Base-by-base conservation (phyloP, 2,797 vertebrate species). In the Choloepus didactylus region DNA sequence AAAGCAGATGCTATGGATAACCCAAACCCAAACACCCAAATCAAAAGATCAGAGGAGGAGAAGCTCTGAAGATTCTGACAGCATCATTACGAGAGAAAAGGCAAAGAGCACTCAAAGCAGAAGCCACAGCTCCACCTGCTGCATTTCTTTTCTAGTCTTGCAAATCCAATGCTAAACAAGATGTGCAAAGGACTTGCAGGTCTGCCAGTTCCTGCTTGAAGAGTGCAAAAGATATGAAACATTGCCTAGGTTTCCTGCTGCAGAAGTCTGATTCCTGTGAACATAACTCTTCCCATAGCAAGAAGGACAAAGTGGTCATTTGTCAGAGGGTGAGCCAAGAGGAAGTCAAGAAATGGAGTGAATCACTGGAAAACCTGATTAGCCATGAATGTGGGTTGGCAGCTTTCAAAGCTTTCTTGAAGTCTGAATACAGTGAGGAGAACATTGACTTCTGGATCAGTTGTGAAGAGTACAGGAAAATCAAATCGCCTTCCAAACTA, bases 201-300 rank as follows among this genome's bases (percentile, higher is more conserved):
- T 0, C 99, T 99, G 75, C 99, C 99, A 51, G 99, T 64, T 99
- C 99, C 94, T 99, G 99, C 98, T 97, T 99, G 96, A 99, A 99
- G 99, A 99, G 99, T 51, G 99, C 99, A 89, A 99, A 99, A 98
- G 99, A 99, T 91, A 99, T 99, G 98, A 99, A 99, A 95, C 99
- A 99, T 97, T 99, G 99, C 83, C 98, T 99, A 38, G 99, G 99
- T 56, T 99, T 99, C 96, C 97, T 99, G 84, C 98, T 99, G 77
- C 99, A 99, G 97, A 99, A 99, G 97, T 98, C 99, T 9, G 99
- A 99, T 9, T 98, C 98, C 23, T 98, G 98, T 15, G 99, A 99
- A 84, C 98, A 98, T 21, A 98, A 98, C 87, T 94, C 97, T 94
- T 97, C 97, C 56, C 95, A 91, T 16, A 98, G 98, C 96, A 99